Conservation (phyloP, 1,140 invertebrate genomes). For the Dermatophagoides farinae region DNA sequence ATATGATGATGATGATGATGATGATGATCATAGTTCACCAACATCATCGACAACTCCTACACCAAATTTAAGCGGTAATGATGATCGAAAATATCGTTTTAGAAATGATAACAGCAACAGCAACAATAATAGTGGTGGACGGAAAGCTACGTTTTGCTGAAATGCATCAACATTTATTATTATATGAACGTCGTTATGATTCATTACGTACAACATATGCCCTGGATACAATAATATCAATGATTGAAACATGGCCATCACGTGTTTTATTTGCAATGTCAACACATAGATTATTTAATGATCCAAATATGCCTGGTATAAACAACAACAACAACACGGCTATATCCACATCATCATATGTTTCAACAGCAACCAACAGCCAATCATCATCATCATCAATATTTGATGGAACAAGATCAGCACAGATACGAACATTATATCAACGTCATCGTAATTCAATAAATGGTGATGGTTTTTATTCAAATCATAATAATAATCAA, state of each 20-base stretch:
- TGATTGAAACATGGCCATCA: slow-evolving; percentile 46
- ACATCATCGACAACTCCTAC: neutral
- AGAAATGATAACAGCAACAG: neutral
- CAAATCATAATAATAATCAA: slow-evolving; percentile 21
- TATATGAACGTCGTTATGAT: slow-evolving; percentile 62
- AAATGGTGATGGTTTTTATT: slow-evolving; percentile 53
- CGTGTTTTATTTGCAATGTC: slow-evolving; percentile 48
- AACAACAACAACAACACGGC: slow-evolving; percentile 6
- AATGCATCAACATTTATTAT: slow-evolving; percentile 57
- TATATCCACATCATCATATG: neutral
- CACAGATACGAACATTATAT: slow-evolving; percentile 39
- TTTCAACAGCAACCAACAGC: neutral
- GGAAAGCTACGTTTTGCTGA: neutral
- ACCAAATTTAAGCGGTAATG: no score
- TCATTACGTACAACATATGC: slow-evolving; percentile 51
- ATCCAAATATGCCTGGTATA: slow-evolving; percentile 13
- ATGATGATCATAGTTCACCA: neutral
- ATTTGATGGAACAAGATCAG: slow-evolving; percentile 26
- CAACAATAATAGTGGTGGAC: neutral
- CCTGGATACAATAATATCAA: slow-evolving; percentile 47
- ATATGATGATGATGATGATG: no score
- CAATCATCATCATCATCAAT: neutral
- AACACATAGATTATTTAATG: slow-evolving; percentile 36
- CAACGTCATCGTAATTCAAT: slow-evolving; percentile 58
- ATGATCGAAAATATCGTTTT: neutral